These are phyloP conservation scores for Ceyx cyanopectus DNA, from an alignment of 2,113 vertebrate genomes.

Conservation along the genomic window DNA sequence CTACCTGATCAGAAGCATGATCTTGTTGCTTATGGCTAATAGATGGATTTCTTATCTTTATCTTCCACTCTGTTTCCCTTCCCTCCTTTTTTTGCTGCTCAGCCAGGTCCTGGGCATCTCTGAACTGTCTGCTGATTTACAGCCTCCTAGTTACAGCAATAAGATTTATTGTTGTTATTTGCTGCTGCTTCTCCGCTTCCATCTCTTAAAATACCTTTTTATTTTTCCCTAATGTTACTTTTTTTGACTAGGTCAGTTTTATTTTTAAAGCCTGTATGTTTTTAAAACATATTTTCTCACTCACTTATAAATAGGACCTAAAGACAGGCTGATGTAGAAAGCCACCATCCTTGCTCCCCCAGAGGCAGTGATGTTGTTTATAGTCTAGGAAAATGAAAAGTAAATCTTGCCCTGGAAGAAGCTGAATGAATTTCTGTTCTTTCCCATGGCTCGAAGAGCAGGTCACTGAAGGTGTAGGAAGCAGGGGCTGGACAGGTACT, in stretches of 20 bases:
- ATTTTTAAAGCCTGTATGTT: slow-evolving; percentile 54
- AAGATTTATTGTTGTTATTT: not conserved
- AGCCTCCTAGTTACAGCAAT: not conserved
- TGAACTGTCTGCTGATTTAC: not conserved
- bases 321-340: not conserved
- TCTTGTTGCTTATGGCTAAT: not conserved
- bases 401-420: not conserved
- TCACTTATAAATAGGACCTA: slow-evolving; percentile 41
- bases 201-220: not conserved
- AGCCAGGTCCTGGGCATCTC: not conserved
- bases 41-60: not conserved
- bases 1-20: not conserved
- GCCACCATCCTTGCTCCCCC: not conserved
- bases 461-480: not conserved
- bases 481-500: not conserved
- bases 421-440: not conserved
- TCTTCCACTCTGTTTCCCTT: not conserved
- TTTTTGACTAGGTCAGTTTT: slow-evolving; percentile 45
- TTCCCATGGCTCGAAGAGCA: not conserved
- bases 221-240: slow-evolving; percentile 18
- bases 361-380: not conserved
- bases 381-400: not conserved
- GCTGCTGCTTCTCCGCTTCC: not conserved
- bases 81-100: not conserved
- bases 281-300: slow-evolving; percentile 44